Conservation (phyloP, 2,888 invertebrate species). For the Scaeva pyrastri region DNA sequence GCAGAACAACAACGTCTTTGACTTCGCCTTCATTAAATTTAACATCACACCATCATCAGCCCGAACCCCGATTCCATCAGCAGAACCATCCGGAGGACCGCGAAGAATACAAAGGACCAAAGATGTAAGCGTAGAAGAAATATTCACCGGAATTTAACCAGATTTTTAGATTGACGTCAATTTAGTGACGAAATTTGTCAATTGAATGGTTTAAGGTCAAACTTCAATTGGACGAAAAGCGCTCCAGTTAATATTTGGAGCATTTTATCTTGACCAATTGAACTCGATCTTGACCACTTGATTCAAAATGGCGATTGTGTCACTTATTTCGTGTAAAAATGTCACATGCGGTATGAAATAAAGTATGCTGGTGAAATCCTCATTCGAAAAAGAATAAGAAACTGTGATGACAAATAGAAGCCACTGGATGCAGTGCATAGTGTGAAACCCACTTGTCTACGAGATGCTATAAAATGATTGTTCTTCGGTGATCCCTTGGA, state of each 20-base stretch:
- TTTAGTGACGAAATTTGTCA: too few relatives aligned
- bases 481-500: conserved; percentile 55
- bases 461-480: conserved; percentile 58
- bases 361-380: conserved; percentile 3
- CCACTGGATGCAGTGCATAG: conserved; percentile 45
- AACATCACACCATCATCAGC: conserved; percentile 76
- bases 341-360: too few relatives aligned
- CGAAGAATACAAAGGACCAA: conserved; percentile 81
- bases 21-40: conserved; percentile 82
- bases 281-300: too few relatives aligned
- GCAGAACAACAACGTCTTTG: conserved; percentile 81
- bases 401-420: conserved; percentile 38
- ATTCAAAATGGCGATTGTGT: too few relatives aligned
- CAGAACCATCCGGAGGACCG: conserved; percentile 40
- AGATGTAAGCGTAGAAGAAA: conserved; percentile 80
- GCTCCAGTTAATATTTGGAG: too few relatives aligned
- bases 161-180: neutral
- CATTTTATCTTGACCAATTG: too few relatives aligned
- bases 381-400: neutral
- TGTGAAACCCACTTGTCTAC: conserved; percentile 58
- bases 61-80: conserved; percentile 54
- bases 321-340: too few relatives aligned
- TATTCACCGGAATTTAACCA: conserved; percentile 9
- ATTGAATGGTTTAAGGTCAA: too few relatives aligned
- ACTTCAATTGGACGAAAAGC: too few relatives aligned